Conservation (phyloP, 1,140 invertebrate species). For the Magallana ariakensis region DNA sequence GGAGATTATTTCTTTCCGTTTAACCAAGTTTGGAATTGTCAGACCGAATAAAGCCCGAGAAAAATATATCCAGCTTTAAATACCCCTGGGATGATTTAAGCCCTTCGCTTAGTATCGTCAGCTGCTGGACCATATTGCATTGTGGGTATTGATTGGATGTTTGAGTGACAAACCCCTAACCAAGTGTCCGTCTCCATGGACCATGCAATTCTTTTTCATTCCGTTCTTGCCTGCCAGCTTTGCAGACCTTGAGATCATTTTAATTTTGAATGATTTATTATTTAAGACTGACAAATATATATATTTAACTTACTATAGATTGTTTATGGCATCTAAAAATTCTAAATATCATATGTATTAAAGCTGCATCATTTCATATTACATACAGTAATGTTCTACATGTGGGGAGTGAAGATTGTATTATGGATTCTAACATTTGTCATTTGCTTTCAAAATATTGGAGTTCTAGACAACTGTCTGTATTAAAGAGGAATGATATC, state of each 20-base stretch:
- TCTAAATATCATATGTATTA: background rate
- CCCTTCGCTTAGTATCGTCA: slow-evolving; percentile 21
- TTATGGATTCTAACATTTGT: no score
- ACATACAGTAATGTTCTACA: no score
- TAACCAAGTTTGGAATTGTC: slow-evolving; percentile 26
- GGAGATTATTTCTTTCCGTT: background rate
- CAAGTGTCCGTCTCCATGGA: background rate
- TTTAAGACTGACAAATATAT: no score
- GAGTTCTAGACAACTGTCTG: no score
- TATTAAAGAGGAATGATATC: no score
- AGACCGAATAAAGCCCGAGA: background rate
- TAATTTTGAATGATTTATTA: background rate
- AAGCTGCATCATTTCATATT: no score
- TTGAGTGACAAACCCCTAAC: background rate
- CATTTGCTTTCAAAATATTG: no score
- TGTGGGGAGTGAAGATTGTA: no score
- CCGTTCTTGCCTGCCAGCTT: background rate
- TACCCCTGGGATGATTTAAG: slow-evolving; percentile 29
- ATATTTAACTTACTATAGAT: background rate
- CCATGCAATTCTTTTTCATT: background rate
- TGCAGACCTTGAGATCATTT: background rate
- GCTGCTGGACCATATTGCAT: slow-evolving; percentile 12
- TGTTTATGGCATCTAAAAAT: background rate
- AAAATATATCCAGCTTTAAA: slow-evolving; percentile 16
- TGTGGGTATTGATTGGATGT: background rate